Evolutionary conservation across 2,888 invertebrate species (phyloP), one percentile per base, ranked within the genome.

Genomic region (Agrochola macilenta): DNA sequence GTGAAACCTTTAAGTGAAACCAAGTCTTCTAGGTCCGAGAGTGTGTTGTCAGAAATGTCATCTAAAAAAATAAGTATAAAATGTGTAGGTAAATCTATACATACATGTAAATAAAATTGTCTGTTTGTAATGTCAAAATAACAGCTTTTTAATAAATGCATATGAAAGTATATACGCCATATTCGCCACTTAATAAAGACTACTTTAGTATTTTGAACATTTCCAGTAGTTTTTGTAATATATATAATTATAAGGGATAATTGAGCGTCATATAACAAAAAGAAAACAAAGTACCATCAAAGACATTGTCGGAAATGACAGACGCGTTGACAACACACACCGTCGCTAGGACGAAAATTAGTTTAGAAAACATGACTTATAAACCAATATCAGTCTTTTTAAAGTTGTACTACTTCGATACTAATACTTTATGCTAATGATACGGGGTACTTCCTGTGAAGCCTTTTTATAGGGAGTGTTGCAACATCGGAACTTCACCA

Each of bases 401-500:
- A 4, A 52, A 23, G 26, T 49, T 75, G 39, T 39, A n/a, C 14
- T 39, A 35, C 71, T 71, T 69, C 57, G 26, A 11, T 11, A 71
- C 49, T 65, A 12, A 57, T 26, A n/a, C 30, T 17, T 30, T 12
- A 26, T 65, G 66, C 14, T 70, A 69, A 79, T 77, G 79, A 58
- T 78, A 11, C 11, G 0, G 14, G 39, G 52, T 0, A n/a, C 39
- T 60, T 52, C 43, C 64, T 64, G 68, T 39, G 20, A 23, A 52
- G 17, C 5, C 23, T 57, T 76, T 77, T 74, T 87, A 88, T 88
- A 87, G 58, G 11, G 35, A 76, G 4, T 39, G 39, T 64, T 63
- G 39, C 14, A n/a, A 63, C 46, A 43, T n/a, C 60, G 82, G 90
- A 84, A 84, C 84, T 85, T 84, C 57, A 85, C 86, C 78, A 4